Conservation (phyloP, 2,113 vertebrate species). For the Hyperopisus bebe region DNA sequence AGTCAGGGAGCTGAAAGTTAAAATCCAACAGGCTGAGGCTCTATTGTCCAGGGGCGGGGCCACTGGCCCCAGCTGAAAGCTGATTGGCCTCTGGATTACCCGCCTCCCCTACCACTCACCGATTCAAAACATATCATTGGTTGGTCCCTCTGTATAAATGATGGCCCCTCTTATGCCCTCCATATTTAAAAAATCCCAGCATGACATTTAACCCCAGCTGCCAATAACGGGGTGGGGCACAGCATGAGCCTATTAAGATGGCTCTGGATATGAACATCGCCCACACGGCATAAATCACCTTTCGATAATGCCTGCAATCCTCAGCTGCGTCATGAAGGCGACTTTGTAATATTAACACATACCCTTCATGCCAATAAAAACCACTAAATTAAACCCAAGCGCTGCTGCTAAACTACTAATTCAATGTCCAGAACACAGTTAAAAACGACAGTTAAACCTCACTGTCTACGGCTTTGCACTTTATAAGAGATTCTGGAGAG, state of each 20-base stretch:
- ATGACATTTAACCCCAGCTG: slow-evolving; percentile 60
- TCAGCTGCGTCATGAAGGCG: slow-evolving; percentile 27
- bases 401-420: slow-evolving; percentile 47
- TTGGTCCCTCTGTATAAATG: background rate
- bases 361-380: slow-evolving; percentile 52
- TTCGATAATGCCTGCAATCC: background rate
- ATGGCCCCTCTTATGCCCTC: background rate
- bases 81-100: background rate
- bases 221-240: slow-evolving; percentile 37
- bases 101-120: background rate
- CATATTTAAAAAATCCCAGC: slow-evolving; percentile 33
- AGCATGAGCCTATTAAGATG: slow-evolving; percentile 42
- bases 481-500: slow-evolving; percentile 40
- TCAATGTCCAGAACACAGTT: slow-evolving; percentile 52
- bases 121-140: background rate
- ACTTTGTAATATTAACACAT: slow-evolving; percentile 62
- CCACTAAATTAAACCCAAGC: background rate
- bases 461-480: slow-evolving; percentile 36
- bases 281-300: slow-evolving; percentile 55
- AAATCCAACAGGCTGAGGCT: slow-evolving; percentile 35
- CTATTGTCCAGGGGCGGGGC: slow-evolving; percentile 27
- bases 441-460: background rate
- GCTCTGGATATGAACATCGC: slow-evolving; percentile 59
- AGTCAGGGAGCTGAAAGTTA: slow-evolving; percentile 34
- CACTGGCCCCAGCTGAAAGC: background rate